phyloP scores from a whole-genome alignment of 1,140 invertebrate species.

The Copidosoma floridanum region DNA sequence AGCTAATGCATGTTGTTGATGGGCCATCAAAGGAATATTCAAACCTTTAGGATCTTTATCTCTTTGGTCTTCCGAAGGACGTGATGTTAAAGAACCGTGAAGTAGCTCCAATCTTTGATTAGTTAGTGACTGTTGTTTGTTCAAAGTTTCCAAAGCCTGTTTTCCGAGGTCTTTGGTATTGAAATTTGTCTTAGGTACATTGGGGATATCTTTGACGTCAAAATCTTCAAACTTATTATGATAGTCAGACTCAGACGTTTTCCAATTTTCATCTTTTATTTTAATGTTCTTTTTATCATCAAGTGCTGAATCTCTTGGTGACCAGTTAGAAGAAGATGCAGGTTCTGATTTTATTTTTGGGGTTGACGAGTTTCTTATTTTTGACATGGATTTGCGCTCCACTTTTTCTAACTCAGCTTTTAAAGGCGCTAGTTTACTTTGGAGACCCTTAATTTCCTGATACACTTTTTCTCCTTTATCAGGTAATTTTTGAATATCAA shows the following conservation, averaged over 20 bases:
- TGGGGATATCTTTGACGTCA: conserved; percentile 11
- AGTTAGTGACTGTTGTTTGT: conserved; percentile 66
- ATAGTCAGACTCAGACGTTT: background rate
- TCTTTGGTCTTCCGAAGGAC: conserved; percentile 62
- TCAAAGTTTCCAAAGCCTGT: conserved; percentile 62
- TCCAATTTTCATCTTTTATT: conserved; percentile 16
- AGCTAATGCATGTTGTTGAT: conserved; percentile 82
- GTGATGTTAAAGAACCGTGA: conserved; percentile 68
- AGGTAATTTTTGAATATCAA: conserved; percentile 56
- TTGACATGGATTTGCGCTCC: conserved; percentile 37
- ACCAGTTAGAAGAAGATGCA: no score
- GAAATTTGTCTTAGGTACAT: conserved; percentile 12
- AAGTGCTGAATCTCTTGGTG: background rate
- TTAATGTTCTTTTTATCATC: background rate
- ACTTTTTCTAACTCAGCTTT: conserved; percentile 53
- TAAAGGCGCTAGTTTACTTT: conserved; percentile 49
- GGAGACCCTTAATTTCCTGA: conserved; percentile 43
- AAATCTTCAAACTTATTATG: conserved; percentile 5
- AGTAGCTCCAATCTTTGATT: conserved; percentile 70
- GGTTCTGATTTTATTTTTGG: conserved; percentile 42
- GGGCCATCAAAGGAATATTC: conserved; percentile 72
- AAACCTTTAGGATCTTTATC: conserved; percentile 66
- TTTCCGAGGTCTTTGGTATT: conserved; percentile 34
- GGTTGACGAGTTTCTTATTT: background rate
- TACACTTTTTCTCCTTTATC: conserved; percentile 57